phyloP scores from a whole-genome alignment of 2,797 vertebrate genomes.

The Corythornis leucogaster region DNA sequence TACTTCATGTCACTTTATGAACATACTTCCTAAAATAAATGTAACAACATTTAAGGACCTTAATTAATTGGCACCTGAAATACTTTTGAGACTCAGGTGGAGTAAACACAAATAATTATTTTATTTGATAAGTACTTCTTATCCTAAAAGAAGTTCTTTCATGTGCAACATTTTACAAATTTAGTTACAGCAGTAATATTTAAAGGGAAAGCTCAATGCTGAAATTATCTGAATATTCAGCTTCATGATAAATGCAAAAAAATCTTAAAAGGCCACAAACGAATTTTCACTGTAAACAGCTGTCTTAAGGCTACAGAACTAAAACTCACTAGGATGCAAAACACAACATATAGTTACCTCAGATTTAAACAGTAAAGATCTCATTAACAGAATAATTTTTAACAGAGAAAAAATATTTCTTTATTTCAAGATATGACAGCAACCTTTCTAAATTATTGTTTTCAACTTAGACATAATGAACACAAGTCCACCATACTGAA shows the following conservation, averaged over 20 bases:
- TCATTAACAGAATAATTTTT: conserved; percentile 10
- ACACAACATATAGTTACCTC: not conserved
- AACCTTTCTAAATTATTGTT: not conserved
- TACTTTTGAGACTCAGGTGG: not conserved
- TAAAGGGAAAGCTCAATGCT: conserved; percentile 86
- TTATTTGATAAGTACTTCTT: conserved; percentile 46
- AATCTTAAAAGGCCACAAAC: conserved; percentile 45
- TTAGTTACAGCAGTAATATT: conserved; percentile 85
- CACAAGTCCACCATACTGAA: not conserved
- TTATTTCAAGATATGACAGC: not conserved
- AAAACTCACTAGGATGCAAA: conserved; percentile 21
- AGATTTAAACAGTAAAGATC: not conserved
- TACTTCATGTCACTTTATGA: not conserved
- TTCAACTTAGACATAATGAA: not conserved
- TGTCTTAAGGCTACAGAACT: conserved; percentile 41
- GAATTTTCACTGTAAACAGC: conserved; percentile 51
- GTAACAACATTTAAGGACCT: not conserved
- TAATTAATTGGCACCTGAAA: conserved; percentile 12
- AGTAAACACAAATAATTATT: conserved; percentile 30
- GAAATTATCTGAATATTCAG: conserved; percentile 85
- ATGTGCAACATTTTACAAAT: conserved; percentile 75
- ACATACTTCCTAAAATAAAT: conserved; percentile 45
- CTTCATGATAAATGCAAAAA: conserved; percentile 86
- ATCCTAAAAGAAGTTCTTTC: conserved; percentile 74
- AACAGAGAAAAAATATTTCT: not conserved